Base-by-base conservation (phyloP, 2,888 invertebrate species). In the Heteropelma amictum region DNA sequence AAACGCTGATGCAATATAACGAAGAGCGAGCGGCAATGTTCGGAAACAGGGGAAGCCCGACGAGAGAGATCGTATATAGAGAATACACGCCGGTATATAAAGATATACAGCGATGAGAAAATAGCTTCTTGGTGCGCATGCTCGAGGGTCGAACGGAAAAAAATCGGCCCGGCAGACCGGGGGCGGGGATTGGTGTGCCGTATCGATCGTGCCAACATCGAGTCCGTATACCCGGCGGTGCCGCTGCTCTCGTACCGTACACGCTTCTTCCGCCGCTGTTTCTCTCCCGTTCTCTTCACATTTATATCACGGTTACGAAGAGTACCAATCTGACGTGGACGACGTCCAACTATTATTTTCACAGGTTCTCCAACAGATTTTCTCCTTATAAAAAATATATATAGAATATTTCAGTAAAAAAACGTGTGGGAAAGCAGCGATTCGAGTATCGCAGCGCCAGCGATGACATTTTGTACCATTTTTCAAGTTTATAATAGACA, bases 131-230 rank as follows among this genome's bases (percentile, higher is more conserved):
- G 49, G 17, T 3, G 83, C 86, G 86, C 85, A 81, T 60, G 84
- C 84, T 84, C 84, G 79, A 80, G 81, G 79, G 82, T 84, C 82
- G 84, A 82, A 83, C 79, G 82, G 83, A 91, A 92, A 91, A 92
- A 92, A 92, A 92, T 92, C 92, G 91, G 91, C 89, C 89, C 90
- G 90, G 90, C 90, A 90, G 90, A 33, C 64, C 65, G 88, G 88
- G 89, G 90, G 69, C 71, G 89, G 89, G 79, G 80, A 82, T 74
- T 69, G 84, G 81, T 82, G 83, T 65, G 81, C 80, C 84, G 85
- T 87, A 88, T 87, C 88, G 87, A 88, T 87, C 87, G 84, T 80
- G 79, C 81, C 74, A 83, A 84, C 86, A 84, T 83, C 81, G 81
- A 82, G 83, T 82, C 82, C 81, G 89, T 90, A 89, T 90, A 90